phyloP scores from a whole-genome alignment of 53 echinoderm and acorn worm species.

The Paelopatides confundens region DNA sequence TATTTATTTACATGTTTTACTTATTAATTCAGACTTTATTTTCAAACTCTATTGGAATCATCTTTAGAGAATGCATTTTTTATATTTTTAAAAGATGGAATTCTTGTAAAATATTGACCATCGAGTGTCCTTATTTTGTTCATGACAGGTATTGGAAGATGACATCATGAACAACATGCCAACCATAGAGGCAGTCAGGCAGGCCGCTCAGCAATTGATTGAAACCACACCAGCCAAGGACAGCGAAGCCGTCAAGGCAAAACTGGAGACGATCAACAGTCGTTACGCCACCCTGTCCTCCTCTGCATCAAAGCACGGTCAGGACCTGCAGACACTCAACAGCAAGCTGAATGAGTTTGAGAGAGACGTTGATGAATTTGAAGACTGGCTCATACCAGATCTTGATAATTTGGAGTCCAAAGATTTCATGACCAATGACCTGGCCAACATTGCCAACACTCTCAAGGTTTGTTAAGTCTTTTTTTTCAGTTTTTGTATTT shows the following conservation, averaged over 20 bases:
- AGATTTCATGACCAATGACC: slow-evolving; percentile 81
- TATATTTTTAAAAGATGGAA: too few relatives aligned
- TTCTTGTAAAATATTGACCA: background rate
- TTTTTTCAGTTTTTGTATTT: too few relatives aligned
- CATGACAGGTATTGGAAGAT: slow-evolving; percentile 74
- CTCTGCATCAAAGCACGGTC: slow-evolving; percentile 70
- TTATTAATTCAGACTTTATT: too few relatives aligned
- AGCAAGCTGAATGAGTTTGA: slow-evolving; percentile 87
- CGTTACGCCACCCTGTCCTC: slow-evolving; percentile 77
- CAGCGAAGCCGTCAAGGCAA: slow-evolving; percentile 73
- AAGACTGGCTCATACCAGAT: slow-evolving; percentile 93
- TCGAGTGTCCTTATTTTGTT: background rate
- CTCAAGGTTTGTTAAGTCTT: slow-evolving; percentile 93
- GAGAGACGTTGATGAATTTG: slow-evolving; percentile 88
- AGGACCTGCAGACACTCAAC: slow-evolving; percentile 68
- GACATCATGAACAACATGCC: slow-evolving; percentile 93
- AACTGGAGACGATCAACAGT: slow-evolving; percentile 81
- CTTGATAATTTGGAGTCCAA: slow-evolving; percentile 84
- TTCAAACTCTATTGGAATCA: too few relatives aligned
- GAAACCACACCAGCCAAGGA: slow-evolving; percentile 72
- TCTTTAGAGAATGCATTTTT: too few relatives aligned
- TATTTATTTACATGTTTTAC: background rate
- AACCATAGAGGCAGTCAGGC: slow-evolving; percentile 83
- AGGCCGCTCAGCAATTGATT: slow-evolving; percentile 80
- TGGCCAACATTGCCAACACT: slow-evolving; percentile 63